These are phyloP conservation scores for Drosophila anomelani DNA, from an alignment of 2,888 invertebrate genomes.

Conservation along the genomic window DNA sequence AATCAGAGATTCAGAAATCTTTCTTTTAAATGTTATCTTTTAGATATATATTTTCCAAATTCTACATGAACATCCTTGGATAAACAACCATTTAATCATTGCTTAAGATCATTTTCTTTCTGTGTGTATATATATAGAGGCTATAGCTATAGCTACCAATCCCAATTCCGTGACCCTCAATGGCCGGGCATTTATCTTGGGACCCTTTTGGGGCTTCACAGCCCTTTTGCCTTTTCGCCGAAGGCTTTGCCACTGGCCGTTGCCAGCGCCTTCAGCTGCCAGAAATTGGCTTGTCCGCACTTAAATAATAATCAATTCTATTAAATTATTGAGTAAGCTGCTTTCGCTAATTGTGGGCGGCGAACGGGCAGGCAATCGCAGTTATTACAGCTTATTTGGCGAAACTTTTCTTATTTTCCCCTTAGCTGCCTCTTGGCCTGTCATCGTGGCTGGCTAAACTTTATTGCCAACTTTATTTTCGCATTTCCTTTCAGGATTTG, in stretches of 20 bases:
- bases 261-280: slow-evolving; percentile 9
- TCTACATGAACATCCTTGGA: not conserved
- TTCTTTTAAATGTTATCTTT: not conserved
- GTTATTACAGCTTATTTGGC: slow-evolving; percentile 42
- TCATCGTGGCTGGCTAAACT: slow-evolving; percentile 44
- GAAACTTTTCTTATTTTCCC: slow-evolving; percentile 65
- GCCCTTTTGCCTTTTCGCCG: slow-evolving; percentile 15
- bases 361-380: slow-evolving; percentile 48
- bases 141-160: slow-evolving; percentile 8
- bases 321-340: slow-evolving; percentile 73
- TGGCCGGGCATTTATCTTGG: slow-evolving; percentile 49
- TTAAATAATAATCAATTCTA: slow-evolving; percentile 79
- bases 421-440: slow-evolving; percentile 38
- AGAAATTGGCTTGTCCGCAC: slow-evolving; percentile 66
- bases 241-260: not conserved
- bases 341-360: slow-evolving; percentile 69
- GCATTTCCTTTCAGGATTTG: slow-evolving; percentile 47
- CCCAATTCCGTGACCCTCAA: slow-evolving; percentile 30
- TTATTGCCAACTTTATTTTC: slow-evolving; percentile 49
- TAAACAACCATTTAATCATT: too few species aligned
- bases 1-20: too few species aligned
- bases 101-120: not conserved
- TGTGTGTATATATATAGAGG: not conserved
- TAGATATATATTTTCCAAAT: not conserved
- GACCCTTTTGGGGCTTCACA: slow-evolving; percentile 51